Evolutionary conservation across 2,797 vertebrate species (phyloP), one percentile per base, ranked within the genome.

Genomic region (Gadopsis marmoratus): DNA sequence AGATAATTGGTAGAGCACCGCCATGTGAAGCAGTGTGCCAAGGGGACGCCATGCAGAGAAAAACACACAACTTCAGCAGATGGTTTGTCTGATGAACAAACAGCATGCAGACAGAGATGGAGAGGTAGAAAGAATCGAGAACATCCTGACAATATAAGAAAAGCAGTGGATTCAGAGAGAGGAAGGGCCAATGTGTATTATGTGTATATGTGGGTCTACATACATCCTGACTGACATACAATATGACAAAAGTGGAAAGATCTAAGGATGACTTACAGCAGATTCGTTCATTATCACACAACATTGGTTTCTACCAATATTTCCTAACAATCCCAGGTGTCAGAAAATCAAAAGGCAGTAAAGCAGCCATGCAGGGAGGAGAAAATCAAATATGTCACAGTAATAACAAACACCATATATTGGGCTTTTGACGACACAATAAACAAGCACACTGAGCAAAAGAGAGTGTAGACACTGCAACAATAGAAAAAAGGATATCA

Each of bases 51-150:
- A 69, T 83, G 89, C 79, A 7, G 94, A 83, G 91, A 89, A 86
- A 92, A 91, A 92, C 92, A 91, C 86, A 92, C 84, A 92, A 90
- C 91, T 89, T 91, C 80, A 89, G 93, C 94, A 95, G 94, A 95
- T 95, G 94, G 94, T 89, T 91, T 70, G 86, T 90, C 89, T 94
- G 93, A 95, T 93, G 92, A 93, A 91, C 89, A 92, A 95, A 92
- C 92, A 95, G 92, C 93, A 88, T 90, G 93, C 23, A 76, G 71
- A 91, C 89, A 60, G 79, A 86, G 64, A 86, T 13, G 35, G 41
- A 76, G 83, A 62, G 76, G 71, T 23, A 69, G 79, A 71, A 74
- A 69, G 74, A 82, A 82, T 23, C 19, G 19, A 58, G 63, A 87
- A 66, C 65, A 37, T 81, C 60, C 84, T 73, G 58, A 56, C 84